These are phyloP conservation scores for Xanthorhoe spadicearia DNA, from an alignment of 2,888 invertebrate species.

Conservation along the genomic window DNA sequence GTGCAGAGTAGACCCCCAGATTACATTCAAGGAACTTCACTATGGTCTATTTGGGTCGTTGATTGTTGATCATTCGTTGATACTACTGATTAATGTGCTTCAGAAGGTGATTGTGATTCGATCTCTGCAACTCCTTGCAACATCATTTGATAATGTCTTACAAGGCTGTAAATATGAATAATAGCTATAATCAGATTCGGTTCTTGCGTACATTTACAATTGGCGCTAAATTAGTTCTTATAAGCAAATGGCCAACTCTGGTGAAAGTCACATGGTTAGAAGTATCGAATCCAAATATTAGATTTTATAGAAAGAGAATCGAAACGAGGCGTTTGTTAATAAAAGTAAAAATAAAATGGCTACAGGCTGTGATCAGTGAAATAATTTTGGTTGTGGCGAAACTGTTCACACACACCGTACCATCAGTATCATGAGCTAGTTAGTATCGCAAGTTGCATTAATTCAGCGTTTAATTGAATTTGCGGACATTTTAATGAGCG, in stretches of 20 bases:
- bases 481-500: slow-evolving; percentile 37
- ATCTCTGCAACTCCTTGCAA: slow-evolving; percentile 25
- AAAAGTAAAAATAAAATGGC: too few species aligned
- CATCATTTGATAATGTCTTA: slow-evolving; percentile 5
- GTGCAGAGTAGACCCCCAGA: too few species aligned
- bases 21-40: slow-evolving; percentile 24
- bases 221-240: too few species aligned
- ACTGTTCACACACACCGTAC: slow-evolving; percentile 2
- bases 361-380: too few species aligned
- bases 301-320: too few species aligned
- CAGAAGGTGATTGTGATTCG: slow-evolving; percentile 28
- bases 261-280: too few species aligned
- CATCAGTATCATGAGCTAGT: background rate
- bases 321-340: too few species aligned
- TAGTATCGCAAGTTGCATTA: background rate
- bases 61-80: slow-evolving; percentile 30
- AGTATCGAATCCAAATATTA: too few species aligned
- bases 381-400: background rate
- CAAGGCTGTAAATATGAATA: slow-evolving; percentile 2
- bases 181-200: background rate
- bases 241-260: too few species aligned
- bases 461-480: slow-evolving; percentile 18
- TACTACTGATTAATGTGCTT: slow-evolving; percentile 31
- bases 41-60: slow-evolving; percentile 31
- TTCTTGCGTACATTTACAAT: too few species aligned